phyloP scores from a whole-genome alignment of 2,888 invertebrate species.

The Meteorus cinctellus region DNA sequence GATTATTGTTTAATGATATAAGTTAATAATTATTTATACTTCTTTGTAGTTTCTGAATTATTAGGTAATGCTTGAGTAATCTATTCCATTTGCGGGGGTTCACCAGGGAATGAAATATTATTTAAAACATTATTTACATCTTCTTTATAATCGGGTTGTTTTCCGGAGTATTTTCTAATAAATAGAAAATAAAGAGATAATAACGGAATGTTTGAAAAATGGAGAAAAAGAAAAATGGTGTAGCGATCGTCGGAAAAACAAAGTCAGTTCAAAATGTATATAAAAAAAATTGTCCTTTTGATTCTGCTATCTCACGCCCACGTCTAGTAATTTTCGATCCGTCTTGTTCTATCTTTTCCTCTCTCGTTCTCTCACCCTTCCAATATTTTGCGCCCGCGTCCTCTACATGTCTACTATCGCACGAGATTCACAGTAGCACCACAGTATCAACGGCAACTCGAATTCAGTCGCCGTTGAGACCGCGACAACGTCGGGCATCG shows the following conservation, averaged over 20 bases:
- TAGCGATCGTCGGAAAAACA: neutral
- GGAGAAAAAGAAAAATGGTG: neutral
- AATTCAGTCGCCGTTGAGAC: constrained; percentile 72
- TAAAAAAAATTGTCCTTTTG: neutral
- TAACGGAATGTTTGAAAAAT: too few relatives aligned
- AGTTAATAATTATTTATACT: too few relatives aligned
- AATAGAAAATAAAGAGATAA: too few relatives aligned
- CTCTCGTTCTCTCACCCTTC: constrained; percentile 49
- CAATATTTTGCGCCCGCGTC: constrained; percentile 39
- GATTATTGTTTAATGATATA: too few relatives aligned
- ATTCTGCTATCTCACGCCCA: neutral
- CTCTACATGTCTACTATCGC: constrained; percentile 46
- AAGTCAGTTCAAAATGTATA: neutral
- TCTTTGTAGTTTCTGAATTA: too few relatives aligned
- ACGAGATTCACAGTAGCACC: constrained; percentile 59
- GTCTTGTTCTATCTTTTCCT: constrained; percentile 51
- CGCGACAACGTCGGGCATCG: constrained; percentile 68
- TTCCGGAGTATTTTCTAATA: too few relatives aligned
- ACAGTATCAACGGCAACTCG: constrained; percentile 67
- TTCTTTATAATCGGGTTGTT: too few relatives aligned
- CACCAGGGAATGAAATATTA: too few relatives aligned
- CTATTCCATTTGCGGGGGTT: too few relatives aligned
- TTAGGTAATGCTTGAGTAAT: too few relatives aligned
- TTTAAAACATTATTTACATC: too few relatives aligned
- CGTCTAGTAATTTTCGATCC: constrained; percentile 30